Evolutionary conservation across 2,888 invertebrate species (phyloP), one percentile per base, ranked within the genome.

Genomic region (Zygothrica quintamaculata): DNA sequence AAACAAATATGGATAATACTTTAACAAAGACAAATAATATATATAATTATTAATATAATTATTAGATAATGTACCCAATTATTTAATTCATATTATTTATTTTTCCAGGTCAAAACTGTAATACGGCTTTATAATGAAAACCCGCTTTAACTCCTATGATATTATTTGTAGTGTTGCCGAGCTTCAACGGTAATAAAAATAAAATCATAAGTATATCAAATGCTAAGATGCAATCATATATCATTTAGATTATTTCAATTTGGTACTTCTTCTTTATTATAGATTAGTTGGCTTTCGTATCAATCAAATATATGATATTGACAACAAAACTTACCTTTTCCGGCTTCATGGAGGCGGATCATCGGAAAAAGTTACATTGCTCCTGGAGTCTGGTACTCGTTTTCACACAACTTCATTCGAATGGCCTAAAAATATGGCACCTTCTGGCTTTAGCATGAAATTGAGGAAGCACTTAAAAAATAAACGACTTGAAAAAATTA

Each of bases 391-490:
- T 0, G 99, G 98, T 0, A 96, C 94, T 77, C 93, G 99, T 60
- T 95, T 99, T 62, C 99, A 99, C 89, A 95, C 95, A 3, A 99
- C 99, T 8, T 95, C 94, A 33, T 99, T 97, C 92, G 99, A 99
- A 89, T 99, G 99, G 99, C 99, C 99, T 0, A 99, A 99, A 92
- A 98, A 98, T 93, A 93, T 95, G 34, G 96, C 96, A 4, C 99
- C 97, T 0, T 98, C 98, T 0, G 97, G 98, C 0, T 99, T 99
- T 89, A 96, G 97, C 68, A 99, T 99, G 99, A 99, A 99, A 93
- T 92, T 99, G 89, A 93, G 99, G 48, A 99, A 99, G 92, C 99
- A 99, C 91, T 92, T 99, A 36, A 97, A 96, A 89, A 98, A 99
- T 91, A 98, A 99, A 89, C 94, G 99, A 2, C 92, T 99, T 1